Percentiles rank a stretch among this genome's conserved stretches.
phyloP scores from a whole-genome alignment of 2,113 vertebrate genomes.

The Podocnemis expansa region DNA sequence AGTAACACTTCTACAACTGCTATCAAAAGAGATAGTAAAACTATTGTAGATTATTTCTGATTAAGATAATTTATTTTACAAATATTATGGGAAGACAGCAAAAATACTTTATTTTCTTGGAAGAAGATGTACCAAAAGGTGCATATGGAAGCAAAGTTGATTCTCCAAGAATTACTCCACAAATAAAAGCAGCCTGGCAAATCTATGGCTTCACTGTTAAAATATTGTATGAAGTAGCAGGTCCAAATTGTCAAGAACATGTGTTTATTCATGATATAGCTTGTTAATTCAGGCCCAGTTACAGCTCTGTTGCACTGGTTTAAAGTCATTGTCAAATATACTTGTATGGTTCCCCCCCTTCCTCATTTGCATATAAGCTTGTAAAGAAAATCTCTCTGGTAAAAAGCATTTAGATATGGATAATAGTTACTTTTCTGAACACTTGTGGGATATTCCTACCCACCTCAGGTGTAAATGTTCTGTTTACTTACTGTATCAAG shows the following conservation, averaged over 20 bases:
- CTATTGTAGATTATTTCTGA: neutral
- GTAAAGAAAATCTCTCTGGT: slow-evolving; percentile 83
- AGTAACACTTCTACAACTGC: neutral
- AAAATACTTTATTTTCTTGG: neutral
- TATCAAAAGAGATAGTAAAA: neutral
- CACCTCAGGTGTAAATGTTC: slow-evolving; percentile 52
- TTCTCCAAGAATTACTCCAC: slow-evolving; percentile 64
- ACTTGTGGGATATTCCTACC: slow-evolving; percentile 60
- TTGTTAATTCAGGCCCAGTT: slow-evolving; percentile 66
- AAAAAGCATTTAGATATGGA: slow-evolving; percentile 75
- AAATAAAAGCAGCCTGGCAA: slow-evolving; percentile 58
- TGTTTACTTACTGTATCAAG: slow-evolving; percentile 54
- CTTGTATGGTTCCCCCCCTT: slow-evolving; percentile 68
- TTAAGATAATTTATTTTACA: slow-evolving; percentile 25
- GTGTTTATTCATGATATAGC: slow-evolving; percentile 1
- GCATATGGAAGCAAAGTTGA: slow-evolving; percentile 50
- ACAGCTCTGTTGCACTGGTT: slow-evolving; percentile 69
- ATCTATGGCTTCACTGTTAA: slow-evolving; percentile 62
- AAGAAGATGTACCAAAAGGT: slow-evolving; percentile 39
- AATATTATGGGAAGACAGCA: neutral
- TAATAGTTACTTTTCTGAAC: slow-evolving; percentile 64
- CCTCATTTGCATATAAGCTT: slow-evolving; percentile 93
- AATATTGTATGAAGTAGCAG: slow-evolving; percentile 36
- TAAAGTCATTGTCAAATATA: slow-evolving; percentile 86
- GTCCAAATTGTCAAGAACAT: slow-evolving; percentile 58